Percentiles rank a stretch among this genome's conserved stretches.
These are phyloP conservation scores for Alethe diademata DNA, from an alignment of 2,113 vertebrate genomes.

Conservation along the genomic window DNA sequence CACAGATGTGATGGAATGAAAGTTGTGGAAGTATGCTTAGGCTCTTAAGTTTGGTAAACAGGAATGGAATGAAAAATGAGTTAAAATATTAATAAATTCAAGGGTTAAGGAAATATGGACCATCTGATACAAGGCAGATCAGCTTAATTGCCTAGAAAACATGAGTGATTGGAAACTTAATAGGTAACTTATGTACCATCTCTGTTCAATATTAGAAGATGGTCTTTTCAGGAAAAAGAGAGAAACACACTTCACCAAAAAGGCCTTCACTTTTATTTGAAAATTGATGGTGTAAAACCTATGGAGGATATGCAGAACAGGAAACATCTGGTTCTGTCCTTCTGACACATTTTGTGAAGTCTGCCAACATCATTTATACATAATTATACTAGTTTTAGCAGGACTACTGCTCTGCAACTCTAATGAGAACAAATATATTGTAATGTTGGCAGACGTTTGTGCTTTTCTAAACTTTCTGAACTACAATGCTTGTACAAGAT, in stretches of 20 bases:
- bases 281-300: not conserved
- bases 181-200: not conserved
- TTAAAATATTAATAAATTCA: not conserved
- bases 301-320: not conserved
- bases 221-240: not conserved
- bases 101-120: not conserved
- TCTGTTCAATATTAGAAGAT: not conserved
- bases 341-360: not conserved
- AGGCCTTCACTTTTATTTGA: not conserved
- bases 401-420: constrained; percentile 13
- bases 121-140: not conserved
- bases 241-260: not conserved
- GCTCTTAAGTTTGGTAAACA: not conserved
- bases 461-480: constrained; percentile 6
- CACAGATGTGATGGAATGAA: not conserved
- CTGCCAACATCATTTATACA: not conserved
- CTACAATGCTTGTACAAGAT: not conserved
- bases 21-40: not conserved
- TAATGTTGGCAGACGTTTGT: not conserved
- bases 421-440: constrained; percentile 16
- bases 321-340: constrained; percentile 39
- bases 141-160: not conserved
- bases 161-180: not conserved
- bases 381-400: constrained; percentile 29
- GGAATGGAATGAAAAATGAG: not conserved